Evolutionary conservation across 2,888 invertebrate species (phyloP), one percentile per base, ranked within the genome.

Genomic region (Harmothoe impar): DNA sequence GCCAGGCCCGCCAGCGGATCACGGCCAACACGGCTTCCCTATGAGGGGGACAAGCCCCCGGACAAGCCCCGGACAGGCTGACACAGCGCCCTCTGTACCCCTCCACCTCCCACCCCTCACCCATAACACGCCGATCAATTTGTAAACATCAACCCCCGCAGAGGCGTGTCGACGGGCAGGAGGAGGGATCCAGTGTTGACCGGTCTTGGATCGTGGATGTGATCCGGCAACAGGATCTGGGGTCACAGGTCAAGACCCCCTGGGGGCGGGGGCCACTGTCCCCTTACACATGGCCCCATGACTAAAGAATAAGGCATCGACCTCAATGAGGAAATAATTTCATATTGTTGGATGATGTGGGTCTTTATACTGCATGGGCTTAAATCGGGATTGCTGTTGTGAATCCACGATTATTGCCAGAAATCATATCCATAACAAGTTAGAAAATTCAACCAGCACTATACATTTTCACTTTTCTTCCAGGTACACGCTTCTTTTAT

Each of bases 241-340:
- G 81, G 81, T 81, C 81, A 43, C 35, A 35, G 81, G 81, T 81
- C 81, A 81, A 20, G 35, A 81, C 77, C 77, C 77, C 29, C 33
- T n/a, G 3, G 31, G 72, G 72, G 5, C 72, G 25, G 72, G 29
- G 72, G 68, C 3, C 72, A 72, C 5, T 3, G 81, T 43, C 17
- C 81, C 81, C 43, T 20, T 81, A 81, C 81, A 81, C 81, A 81
- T 43, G 81, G 81, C 17, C 35, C 15, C 81, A 81, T 43, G 81
- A 81, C 81, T 81, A 81, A 43, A 20, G 7, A 43, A 35, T 33
- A 33, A 25, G 43, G 10, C 81, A 43, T 43, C 43, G 5, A 43
- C 10, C 43, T 43, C 43, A 43, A 43, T 43, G 10, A 43, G n/a
- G 43, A 43, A 43, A 7, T 43, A 7, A 43, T 43, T 7, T 43